Evolutionary conservation across 2,797 vertebrate species (phyloP).

Genomic region (Eulemur coronatus): DNA sequence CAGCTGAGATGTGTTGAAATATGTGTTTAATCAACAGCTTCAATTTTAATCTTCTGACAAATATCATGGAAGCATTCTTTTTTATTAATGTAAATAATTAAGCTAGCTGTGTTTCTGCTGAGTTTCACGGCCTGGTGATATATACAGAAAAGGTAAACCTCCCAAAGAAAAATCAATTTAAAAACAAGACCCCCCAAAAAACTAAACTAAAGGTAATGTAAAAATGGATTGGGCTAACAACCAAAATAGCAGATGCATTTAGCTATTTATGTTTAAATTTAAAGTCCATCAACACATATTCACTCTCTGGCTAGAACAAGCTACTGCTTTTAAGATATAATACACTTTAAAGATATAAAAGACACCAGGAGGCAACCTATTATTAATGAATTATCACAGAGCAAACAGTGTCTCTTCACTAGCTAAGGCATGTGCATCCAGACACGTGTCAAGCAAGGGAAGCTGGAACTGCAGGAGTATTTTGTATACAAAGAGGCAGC

Average conservation of each 20-base stretch:
- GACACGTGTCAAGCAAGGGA: background rate
- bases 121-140: background rate
- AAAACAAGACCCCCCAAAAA: background rate
- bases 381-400: slow-evolving; percentile 2
- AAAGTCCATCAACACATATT: background rate
- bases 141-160: background rate
- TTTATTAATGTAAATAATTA: slow-evolving; percentile 58
- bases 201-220: background rate
- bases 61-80: background rate
- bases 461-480: background rate
- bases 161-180: background rate
- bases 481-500: background rate
- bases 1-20: slow-evolving; percentile 47
- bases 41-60: slow-evolving; percentile 56
- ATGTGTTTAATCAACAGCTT: slow-evolving; percentile 65
- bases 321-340: background rate
- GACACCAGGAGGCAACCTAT: background rate
- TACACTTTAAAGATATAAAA: background rate
- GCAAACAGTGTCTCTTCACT: background rate
- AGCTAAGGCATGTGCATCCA: background rate
- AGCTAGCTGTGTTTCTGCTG: background rate
- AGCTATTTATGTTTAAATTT: background rate
- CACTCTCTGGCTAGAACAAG: background rate
- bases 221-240: slow-evolving; percentile 46
- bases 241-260: background rate